phyloP scores from a whole-genome alignment of 2,888 invertebrate genomes.

The Cataglyphis cursor region DNA sequence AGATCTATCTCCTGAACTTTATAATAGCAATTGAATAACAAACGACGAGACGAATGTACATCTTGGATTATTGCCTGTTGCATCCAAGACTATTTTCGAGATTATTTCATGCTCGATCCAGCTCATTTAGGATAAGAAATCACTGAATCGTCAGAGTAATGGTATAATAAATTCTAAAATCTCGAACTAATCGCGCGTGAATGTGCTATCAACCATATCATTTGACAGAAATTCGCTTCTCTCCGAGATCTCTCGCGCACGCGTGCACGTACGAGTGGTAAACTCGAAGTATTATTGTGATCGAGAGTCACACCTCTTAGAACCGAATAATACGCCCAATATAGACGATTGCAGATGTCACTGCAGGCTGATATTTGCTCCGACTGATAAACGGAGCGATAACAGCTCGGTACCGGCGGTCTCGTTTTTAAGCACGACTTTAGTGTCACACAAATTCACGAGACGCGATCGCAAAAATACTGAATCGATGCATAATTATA shows the following conservation, averaged over 20 bases:
- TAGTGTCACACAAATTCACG: neutral
- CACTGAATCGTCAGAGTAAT: neutral
- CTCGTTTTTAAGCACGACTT: slow-evolving; percentile 16
- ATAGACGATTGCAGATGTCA: slow-evolving; percentile 49
- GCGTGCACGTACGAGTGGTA: neutral
- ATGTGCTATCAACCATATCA: neutral
- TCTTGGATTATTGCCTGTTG: neutral
- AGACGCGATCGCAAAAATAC: neutral
- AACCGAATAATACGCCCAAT: slow-evolving; percentile 53
- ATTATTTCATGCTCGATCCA: neutral
- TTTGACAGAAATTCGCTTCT: slow-evolving; percentile 3
- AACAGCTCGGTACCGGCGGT: slow-evolving; percentile 48
- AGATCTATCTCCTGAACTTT: neutral
- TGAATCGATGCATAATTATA: neutral
- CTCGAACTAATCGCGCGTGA: neutral
- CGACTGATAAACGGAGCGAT: slow-evolving; percentile 69
- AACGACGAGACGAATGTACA: neutral
- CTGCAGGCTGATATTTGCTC: slow-evolving; percentile 66
- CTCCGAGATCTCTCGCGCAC: neutral
- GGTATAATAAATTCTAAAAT: slow-evolving; percentile 15
- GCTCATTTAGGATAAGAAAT: neutral
- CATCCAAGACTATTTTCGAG: neutral
- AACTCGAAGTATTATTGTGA: neutral
- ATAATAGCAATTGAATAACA: neutral
- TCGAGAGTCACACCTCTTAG: slow-evolving; percentile 52